Evolutionary conservation across 2,113 vertebrate species (phyloP), one percentile per base, ranked within the genome.

Genomic region (Gasterosteus nipponicus): DNA sequence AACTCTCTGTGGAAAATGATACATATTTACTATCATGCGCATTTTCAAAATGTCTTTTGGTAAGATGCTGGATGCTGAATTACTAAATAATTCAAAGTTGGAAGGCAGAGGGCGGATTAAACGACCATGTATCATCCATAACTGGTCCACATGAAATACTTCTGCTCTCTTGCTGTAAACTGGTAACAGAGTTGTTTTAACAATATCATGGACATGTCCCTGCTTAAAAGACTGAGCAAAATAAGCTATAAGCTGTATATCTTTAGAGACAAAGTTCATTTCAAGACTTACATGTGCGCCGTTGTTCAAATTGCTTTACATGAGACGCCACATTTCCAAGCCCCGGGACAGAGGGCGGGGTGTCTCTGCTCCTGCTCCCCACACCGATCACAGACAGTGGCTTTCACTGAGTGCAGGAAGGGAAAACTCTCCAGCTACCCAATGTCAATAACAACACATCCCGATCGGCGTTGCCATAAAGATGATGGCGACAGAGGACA

Each of bases 61-160:
- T 26, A 26, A 54, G 26, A 73, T 53, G 46, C 62, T 58, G 35
- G 53, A 73, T 58, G 77, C 70, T 66, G 54, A 51, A 72, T 61
- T 67, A 56, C 56, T 83, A 68, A 85, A 85, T 83, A 83, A 83
- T 88, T 88, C 76, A 73, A 64, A 75, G 69, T 15, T 26, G 29
- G 22, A 78, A 66, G 66, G 77, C 74, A 69, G 59, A 65, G 63
- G 56, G 35, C n/a, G 49, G 66, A 67, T 60, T 54, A 74, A 18
- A 61, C 44, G 61, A 73, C 53, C 44, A 11, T 51, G 18, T 16
- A 64, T 75, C 15, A 69, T 64, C 53, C 44, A 35, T 38, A 77
- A 74, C 56, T 68, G 38, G 26, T 61, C n/a, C 41, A 51, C 33
- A 54, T 71, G 15, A 84, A 80, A 67, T 39, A 41, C 22, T 69